These are phyloP conservation scores for Ataeniobius toweri DNA, from an alignment of 2,797 vertebrate species.

Conservation along the genomic window DNA sequence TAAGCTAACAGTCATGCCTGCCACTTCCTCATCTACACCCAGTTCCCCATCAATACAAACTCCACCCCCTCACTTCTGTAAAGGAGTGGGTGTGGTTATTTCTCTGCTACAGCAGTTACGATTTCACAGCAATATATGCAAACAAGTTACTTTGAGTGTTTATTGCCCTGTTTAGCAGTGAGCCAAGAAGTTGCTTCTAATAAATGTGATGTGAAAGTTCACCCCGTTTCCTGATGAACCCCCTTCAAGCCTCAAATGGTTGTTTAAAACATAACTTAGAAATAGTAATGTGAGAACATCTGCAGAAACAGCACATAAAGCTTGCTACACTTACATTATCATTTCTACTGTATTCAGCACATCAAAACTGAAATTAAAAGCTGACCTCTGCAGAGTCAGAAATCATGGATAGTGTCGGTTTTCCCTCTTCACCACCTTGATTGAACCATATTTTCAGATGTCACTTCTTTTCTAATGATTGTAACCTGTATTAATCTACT, in stretches of 20 bases:
- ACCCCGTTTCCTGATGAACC: neutral
- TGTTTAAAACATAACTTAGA: neutral
- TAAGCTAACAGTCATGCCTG: neutral
- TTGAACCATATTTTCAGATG: neutral
- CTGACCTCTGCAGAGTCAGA: neutral
- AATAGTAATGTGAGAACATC: neutral
- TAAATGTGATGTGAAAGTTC: neutral
- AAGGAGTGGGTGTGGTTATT: constrained; percentile 25
- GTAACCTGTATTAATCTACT: neutral
- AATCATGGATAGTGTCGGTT: neutral
- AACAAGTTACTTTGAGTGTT: neutral
- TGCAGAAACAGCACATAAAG: neutral
- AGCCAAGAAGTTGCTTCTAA: too few species aligned
- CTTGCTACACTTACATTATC: neutral
- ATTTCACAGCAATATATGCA: neutral
- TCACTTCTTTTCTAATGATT: neutral
- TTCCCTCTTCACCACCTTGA: neutral
- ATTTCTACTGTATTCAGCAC: neutral
- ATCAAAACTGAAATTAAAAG: neutral
- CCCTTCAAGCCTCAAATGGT: neutral
- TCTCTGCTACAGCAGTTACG: neutral
- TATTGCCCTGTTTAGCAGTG: neutral
- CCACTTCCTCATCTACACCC: constrained; percentile 12
- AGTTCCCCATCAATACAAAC: neutral
- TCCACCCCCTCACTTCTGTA: constrained; percentile 10